These are phyloP conservation scores for Caenorhabditis becei DNA, from an alignment of 2,888 invertebrate genomes.

Conservation along the genomic window DNA sequence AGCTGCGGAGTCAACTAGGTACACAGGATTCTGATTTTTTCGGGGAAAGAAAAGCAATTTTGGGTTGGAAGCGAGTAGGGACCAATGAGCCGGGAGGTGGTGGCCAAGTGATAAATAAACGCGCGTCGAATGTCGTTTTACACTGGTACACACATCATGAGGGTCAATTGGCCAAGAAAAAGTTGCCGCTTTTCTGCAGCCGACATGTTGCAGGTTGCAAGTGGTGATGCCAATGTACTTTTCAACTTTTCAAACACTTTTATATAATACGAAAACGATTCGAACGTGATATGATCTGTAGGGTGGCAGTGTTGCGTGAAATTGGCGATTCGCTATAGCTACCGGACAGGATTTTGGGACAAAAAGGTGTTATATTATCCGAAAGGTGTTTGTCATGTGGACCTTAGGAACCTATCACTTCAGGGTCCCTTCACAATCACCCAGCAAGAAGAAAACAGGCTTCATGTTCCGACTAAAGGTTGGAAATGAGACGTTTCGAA, in stretches of 20 bases:
- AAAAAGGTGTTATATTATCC: not conserved
- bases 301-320: slow-evolving; percentile 53
- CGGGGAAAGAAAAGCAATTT: slow-evolving; percentile 27
- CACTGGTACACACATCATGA: slow-evolving; percentile 45
- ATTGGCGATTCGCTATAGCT: slow-evolving; percentile 48
- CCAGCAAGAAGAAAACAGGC: not conserved
- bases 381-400: slow-evolving; percentile 33
- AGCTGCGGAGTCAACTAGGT: not conserved
- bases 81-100: slow-evolving; percentile 34
- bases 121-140: slow-evolving; percentile 44
- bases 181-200: slow-evolving; percentile 9
- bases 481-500: not conserved
- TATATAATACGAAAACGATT: not conserved
- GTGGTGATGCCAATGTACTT: slow-evolving; percentile 13
- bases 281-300: slow-evolving; percentile 8
- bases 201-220: not conserved
- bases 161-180: slow-evolving; percentile 41
- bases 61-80: no score
- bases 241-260: not conserved
- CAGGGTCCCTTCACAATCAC: not conserved
- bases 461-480: not conserved
- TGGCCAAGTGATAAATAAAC: slow-evolving; percentile 50
- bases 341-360: slow-evolving; percentile 29
- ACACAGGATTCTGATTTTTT: slow-evolving; percentile 7
- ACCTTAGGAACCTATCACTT: not conserved